Evolutionary conservation across 2,797 vertebrate genomes (phyloP).

Genomic region (Carcharodon carcharias): DNA sequence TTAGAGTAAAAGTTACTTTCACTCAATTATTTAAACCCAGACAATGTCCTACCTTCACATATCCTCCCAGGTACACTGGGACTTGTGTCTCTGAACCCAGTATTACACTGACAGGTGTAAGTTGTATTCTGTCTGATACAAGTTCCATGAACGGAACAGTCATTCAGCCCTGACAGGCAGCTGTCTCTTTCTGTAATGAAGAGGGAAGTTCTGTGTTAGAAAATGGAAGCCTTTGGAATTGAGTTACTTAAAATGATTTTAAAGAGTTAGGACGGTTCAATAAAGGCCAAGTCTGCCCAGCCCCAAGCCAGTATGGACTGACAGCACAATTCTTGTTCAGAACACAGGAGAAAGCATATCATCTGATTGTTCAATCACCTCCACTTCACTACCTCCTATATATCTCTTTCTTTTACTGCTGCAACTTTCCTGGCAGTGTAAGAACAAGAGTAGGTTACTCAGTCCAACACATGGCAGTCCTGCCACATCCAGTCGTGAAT

Average conservation of each 20-base stretch:
- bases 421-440: background rate
- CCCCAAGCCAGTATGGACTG: background rate
- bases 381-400: background rate
- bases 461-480: background rate
- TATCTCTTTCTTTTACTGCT: background rate
- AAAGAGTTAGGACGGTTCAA: background rate
- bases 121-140: background rate
- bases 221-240: background rate
- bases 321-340: background rate
- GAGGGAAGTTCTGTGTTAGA: background rate
- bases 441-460: background rate
- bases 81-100: conserved; percentile 38
- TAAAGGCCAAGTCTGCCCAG: background rate
- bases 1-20: background rate
- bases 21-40: background rate
- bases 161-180: background rate
- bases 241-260: background rate
- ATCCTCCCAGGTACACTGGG: conserved; percentile 38
- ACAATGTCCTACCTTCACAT: conserved; percentile 33
- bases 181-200: conserved; percentile 33
- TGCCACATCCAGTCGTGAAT: no score
- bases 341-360: background rate
- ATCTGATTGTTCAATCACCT: background rate
- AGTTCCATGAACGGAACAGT: conserved; percentile 36
- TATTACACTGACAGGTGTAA: conserved; percentile 25